Percentiles rank a stretch among this genome's conserved stretches.
Evolutionary conservation across 2,113 vertebrate genomes (phyloP).

Genomic region (Polypterus bichir): DNA sequence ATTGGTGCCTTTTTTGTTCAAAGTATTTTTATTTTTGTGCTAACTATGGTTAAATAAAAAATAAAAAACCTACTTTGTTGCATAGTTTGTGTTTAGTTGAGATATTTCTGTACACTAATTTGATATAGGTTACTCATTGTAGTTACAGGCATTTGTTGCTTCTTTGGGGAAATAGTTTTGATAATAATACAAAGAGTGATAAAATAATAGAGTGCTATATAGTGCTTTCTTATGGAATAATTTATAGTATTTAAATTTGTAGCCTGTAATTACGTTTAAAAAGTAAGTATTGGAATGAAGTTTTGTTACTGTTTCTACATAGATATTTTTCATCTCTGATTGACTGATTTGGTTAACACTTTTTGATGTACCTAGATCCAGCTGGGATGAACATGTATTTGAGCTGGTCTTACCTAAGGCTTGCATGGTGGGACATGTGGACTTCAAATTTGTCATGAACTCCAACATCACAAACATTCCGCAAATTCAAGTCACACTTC

Average conservation of each 20-base stretch:
- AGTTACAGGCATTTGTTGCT: no score
- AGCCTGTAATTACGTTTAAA: background rate
- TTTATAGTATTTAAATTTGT: background rate
- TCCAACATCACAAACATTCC: slow-evolving; percentile 94
- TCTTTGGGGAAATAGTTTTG: no score
- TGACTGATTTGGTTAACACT: slow-evolving; percentile 1
- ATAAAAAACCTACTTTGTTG: no score
- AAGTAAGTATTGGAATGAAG: background rate
- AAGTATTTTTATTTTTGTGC: no score
- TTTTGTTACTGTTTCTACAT: slow-evolving; percentile 1
- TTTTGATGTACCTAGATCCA: slow-evolving; percentile 56
- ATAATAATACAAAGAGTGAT: no score
- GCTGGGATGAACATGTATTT: slow-evolving; percentile 97
- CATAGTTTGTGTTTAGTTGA: no score
- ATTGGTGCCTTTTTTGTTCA: no score
- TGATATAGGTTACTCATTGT: no score
- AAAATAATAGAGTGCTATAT: no score
- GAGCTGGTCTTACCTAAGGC: slow-evolving; percentile 93
- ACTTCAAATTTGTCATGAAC: slow-evolving; percentile 97
- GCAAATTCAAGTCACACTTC: slow-evolving; percentile 91
- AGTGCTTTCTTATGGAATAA: background rate
- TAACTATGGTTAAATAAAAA: no score
- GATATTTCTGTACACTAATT: no score
- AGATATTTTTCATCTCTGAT: background rate
- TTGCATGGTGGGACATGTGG: slow-evolving; percentile 97